Evolutionary conservation across 2,888 invertebrate genomes (phyloP), one percentile per base, ranked within the genome.

Genomic region (Ypsolopha scabrella): DNA sequence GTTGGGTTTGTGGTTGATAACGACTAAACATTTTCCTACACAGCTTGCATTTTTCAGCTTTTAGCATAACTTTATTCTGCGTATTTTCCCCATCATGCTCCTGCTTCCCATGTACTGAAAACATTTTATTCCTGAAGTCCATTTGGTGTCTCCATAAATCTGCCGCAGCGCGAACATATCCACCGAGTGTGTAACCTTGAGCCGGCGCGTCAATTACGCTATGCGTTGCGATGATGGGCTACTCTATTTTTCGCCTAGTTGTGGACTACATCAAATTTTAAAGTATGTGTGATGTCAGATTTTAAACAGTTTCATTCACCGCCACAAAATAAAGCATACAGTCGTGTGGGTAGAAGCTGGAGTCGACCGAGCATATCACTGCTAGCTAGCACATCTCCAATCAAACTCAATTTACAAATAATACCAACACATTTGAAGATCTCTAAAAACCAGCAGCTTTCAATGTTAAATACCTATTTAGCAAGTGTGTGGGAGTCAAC

Each of bases 211-310:
- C 68, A 69, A 70, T 72, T 72, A 70, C 61, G 61, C 66, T 67
- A 54, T 60, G 67, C 59, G 24, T 24, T 60, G 67, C 59, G 60
- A 64, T 68, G 62, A 62, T 67, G 11, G 33, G 14, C 65, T 67
- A 65, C 57, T 68, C 62, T 70, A 70, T 69, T 69, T 72, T 65
- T 64, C 46, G 62, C 60, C 49, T 54, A 57, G 57, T 55, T 56
- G 63, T 67, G 69, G 73, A 70, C 46, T 46, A 46, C 46, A 66
- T 73, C 71, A 69, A 67, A 53, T 60, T 57, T 58, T 64, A 61
- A 65, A 60, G 65, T 65, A 65, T 67, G 60, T 60, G 63, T 74
- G 70, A 75, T 68, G 69, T 73, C 73, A 71, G 64, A 62, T 67
- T 68, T 67, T 64, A 61, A 62, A 60, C 58, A 59, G 55, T 56